Evolutionary conservation across 2,113 vertebrate species (phyloP).

Genomic region (Heptranchias perlo): DNA sequence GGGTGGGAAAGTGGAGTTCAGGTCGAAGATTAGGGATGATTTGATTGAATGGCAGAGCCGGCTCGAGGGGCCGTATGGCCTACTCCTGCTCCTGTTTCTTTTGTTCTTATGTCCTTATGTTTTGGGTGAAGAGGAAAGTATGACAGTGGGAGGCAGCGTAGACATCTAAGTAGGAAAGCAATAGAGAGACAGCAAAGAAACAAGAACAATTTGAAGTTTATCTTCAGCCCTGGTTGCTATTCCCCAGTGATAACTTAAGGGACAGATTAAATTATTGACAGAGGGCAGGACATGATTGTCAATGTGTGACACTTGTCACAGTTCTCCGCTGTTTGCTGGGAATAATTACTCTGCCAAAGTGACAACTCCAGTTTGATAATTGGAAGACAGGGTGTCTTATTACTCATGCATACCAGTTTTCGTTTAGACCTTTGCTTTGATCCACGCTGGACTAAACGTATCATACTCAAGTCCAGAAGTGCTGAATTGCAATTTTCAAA

Average conservation of each 20-base stretch:
- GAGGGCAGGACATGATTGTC: not conserved
- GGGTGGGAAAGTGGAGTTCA: no score
- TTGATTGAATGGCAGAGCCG: no score
- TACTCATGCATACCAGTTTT: not conserved
- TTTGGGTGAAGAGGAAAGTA: not conserved
- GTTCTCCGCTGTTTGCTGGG: not conserved
- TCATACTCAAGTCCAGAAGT: not conserved
- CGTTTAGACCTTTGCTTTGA: not conserved
- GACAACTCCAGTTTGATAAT: not conserved
- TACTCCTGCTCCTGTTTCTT: no score
- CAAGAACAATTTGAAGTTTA: not conserved
- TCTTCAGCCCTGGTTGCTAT: not conserved
- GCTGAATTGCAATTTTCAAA: conserved; percentile 18
- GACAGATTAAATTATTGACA: conserved; percentile 5
- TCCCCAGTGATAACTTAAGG: not conserved
- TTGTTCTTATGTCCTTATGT: no score
- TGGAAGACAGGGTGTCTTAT: not conserved
- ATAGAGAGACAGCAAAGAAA: not conserved
- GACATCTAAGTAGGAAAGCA: not conserved
- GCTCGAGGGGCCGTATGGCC: no score
- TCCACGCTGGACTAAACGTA: not conserved
- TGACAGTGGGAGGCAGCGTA: not conserved
- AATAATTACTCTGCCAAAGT: not conserved
- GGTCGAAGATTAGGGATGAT: no score
- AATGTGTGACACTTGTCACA: not conserved